A percentile compares a stretch with the other conserved stretches of the same genome.
Conservation (phyloP, 1,140 invertebrate species). For the Ylistrum balloti region DNA sequence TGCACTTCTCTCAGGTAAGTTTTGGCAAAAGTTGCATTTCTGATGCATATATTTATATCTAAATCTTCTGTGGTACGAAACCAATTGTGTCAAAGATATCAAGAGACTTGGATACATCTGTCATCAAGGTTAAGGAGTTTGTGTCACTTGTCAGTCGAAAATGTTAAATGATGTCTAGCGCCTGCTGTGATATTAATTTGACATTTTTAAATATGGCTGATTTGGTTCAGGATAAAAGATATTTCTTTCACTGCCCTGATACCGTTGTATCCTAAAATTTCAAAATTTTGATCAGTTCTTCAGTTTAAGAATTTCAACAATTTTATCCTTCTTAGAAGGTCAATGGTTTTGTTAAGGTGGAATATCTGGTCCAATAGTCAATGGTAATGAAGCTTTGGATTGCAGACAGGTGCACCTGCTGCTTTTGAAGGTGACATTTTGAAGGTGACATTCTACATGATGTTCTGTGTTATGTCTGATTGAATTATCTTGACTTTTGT, state of each 20-base stretch:
- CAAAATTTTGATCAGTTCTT: background rate
- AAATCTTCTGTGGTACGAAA: background rate
- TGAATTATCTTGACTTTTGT: background rate
- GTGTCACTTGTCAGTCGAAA: background rate
- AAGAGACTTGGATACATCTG: too few relatives aligned
- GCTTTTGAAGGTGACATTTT: slow-evolving; percentile 30
- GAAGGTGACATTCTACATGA: background rate
- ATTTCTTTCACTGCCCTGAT: background rate
- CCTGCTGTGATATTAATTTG: slow-evolving; percentile 26
- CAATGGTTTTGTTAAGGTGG: background rate
- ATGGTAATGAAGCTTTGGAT: background rate
- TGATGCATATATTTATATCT: slow-evolving; percentile 18
- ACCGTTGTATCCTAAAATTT: background rate
- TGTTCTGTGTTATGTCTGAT: background rate
- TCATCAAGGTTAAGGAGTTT: background rate
- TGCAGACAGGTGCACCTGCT: background rate
- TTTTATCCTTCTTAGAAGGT: slow-evolving; percentile 2
- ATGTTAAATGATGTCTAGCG: background rate
- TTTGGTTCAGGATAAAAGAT: background rate
- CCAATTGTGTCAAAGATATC: too few relatives aligned
- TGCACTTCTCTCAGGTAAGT: background rate
- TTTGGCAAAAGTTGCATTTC: background rate
- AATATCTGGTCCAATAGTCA: background rate
- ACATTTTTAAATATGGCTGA: background rate
- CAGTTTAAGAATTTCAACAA: background rate